Evolutionary conservation across 2,797 vertebrate species (phyloP).

Genomic region (Platalea minor): DNA sequence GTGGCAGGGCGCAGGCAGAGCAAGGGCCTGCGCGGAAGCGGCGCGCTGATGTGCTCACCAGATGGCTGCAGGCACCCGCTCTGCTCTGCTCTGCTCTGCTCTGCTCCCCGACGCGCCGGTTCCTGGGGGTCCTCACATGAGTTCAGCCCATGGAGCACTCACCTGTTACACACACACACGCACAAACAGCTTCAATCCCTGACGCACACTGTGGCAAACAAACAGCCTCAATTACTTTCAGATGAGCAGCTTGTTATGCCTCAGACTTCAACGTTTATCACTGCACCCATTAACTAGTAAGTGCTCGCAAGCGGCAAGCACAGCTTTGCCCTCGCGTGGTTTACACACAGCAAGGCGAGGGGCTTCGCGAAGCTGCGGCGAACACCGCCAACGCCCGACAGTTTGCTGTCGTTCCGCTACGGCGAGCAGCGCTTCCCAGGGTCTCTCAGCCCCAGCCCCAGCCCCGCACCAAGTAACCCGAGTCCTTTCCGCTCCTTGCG

Average conservation of each 20-base stretch:
- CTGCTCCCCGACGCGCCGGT: accelerated
- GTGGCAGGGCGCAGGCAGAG: not conserved
- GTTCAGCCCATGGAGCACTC: not conserved
- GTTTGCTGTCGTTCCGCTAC: not conserved
- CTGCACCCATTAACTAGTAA: accelerated
- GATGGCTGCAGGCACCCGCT: accelerated
- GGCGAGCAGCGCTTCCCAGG: not conserved
- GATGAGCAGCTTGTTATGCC: not conserved
- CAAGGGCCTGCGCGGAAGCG: not conserved
- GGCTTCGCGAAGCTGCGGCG: accelerated
- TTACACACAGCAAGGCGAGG: not conserved
- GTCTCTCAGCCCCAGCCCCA: accelerated
- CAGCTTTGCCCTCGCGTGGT: not conserved
- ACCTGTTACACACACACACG: not conserved
- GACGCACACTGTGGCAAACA: not conserved
- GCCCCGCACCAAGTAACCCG: no score
- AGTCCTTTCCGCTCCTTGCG: accelerated
- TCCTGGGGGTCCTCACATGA: not conserved
- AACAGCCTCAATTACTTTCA: not conserved
- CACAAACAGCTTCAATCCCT: no score
- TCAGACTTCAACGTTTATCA: not conserved
- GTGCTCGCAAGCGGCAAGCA: accelerated
- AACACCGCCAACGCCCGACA: accelerated
- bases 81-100: no score
- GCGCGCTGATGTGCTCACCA: accelerated